A percentile compares a stretch with the other conserved stretches of the same genome.
Evolutionary conservation across 1,140 invertebrate genomes (phyloP).

Genomic region (Hyles vespertilio): DNA sequence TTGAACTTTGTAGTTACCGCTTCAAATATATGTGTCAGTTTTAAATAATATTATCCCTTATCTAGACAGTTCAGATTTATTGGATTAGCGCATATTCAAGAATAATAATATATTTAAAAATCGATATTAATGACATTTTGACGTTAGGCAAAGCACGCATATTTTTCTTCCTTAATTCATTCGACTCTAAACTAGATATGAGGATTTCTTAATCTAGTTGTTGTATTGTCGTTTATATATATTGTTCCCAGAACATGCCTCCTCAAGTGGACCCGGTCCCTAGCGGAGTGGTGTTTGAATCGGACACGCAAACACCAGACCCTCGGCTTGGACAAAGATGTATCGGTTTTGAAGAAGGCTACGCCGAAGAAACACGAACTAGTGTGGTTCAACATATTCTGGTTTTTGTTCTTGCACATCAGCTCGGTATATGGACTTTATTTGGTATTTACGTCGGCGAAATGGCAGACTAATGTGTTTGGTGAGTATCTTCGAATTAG

Average conservation of each 20-base stretch:
- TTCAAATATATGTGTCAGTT: neutral
- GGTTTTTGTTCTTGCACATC: slow-evolving; percentile 84
- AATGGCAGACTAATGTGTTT: slow-evolving; percentile 81
- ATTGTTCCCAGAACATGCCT: slow-evolving; percentile 72
- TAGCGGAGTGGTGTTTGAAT: slow-evolving; percentile 77
- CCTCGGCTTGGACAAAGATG: slow-evolving; percentile 52
- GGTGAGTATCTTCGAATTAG: slow-evolving; percentile 72
- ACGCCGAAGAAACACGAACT: slow-evolving; percentile 75
- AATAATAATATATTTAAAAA: too few relatives aligned
- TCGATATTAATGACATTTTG: too few relatives aligned
- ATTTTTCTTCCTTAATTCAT: too few relatives aligned
- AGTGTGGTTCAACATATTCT: slow-evolving; percentile 89
- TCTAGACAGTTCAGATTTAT: too few relatives aligned
- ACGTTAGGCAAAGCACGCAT: too few relatives aligned
- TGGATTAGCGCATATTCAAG: too few relatives aligned
- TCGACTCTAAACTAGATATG: too few relatives aligned
- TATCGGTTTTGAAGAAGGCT: slow-evolving; percentile 50
- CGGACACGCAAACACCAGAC: slow-evolving; percentile 69
- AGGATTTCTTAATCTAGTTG: too few relatives aligned
- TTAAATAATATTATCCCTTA: neutral
- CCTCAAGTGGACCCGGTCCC: slow-evolving; percentile 77
- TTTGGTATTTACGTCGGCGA: slow-evolving; percentile 80
- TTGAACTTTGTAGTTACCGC: neutral
- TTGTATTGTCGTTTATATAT: neutral
- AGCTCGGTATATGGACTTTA: slow-evolving; percentile 86